Base-by-base conservation (phyloP, 1,140 invertebrate species). In the Drosophila equinoxialis region DNA sequence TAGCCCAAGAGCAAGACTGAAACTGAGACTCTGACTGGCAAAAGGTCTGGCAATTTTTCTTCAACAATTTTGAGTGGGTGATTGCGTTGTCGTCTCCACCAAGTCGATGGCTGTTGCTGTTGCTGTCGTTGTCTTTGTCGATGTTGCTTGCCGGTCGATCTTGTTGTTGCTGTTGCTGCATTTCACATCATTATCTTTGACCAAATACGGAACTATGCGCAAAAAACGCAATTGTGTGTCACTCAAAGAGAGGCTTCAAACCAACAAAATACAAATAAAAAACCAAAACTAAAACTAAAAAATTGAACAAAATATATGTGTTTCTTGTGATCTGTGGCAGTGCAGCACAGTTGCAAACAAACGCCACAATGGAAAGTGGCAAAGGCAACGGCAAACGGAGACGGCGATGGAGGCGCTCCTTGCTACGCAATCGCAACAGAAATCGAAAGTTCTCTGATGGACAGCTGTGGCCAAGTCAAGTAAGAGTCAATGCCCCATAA, bases 101-200 rank as follows among this genome's bases (percentile, higher is more conserved):
- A 39, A 39, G 70, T 68, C 35, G 30, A 30, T 30, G 30, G 30
- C 30, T 30, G 5, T 30, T 30, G 61, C 61, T 58, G 63, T 45
- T 45, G 45, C 14, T 48, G 45, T 89, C 84, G 89, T 89, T 89
- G 89, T 89, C 84, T 89, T 75, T 89, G 84, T 63, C 51, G 60
- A 48, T 54, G 74, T 17, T 23, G 61, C 70, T 17, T 23, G 61
- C 45, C 17, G 45, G 17, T 51, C 45, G 45, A 51, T 51, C 45
- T 51, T 51, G 45, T 51, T 51, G 45, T 65, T 58, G 59, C 41
- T 51, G 74, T 45, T 73, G 62, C 42, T 65, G 84, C 84, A 89
- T 89, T 89, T 89, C 84, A 89, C 84, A 89, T 89, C 84, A 89
- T 89, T 89, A 89, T 89, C 84, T 89, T 75, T 89, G 84, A 84